These are phyloP conservation scores for Grantiella picta DNA, from an alignment of 2,113 vertebrate genomes.

Conservation along the genomic window DNA sequence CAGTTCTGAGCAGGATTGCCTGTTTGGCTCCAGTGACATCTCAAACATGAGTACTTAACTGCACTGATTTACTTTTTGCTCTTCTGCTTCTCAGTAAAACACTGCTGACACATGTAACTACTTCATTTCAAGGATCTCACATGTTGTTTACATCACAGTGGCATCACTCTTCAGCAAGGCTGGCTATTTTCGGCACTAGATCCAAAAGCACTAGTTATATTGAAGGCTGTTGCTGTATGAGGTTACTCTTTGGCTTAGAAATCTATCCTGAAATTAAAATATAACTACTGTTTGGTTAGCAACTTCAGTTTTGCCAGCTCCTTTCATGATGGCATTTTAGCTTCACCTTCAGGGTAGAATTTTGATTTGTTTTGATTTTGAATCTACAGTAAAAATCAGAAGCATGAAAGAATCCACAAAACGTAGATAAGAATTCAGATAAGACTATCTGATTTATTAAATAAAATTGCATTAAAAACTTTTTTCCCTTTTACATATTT, in stretches of 20 bases:
- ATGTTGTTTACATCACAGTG: background rate
- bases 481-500: background rate
- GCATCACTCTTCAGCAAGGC: background rate
- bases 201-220: background rate
- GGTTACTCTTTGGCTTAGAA: background rate
- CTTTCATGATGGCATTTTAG: background rate
- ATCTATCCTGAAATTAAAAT: background rate
- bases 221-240: background rate
- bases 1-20: background rate
- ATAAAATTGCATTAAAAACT: background rate
- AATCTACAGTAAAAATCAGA: background rate
- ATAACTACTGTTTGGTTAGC: background rate
- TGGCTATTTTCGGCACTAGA: background rate
- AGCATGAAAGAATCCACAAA: background rate
- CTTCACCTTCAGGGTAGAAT: background rate
- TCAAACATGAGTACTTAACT: background rate
- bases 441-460: background rate
- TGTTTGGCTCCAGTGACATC: background rate
- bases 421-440: background rate
- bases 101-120: background rate
- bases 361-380: background rate
- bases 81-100: background rate
- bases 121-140: background rate
- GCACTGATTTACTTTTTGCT: background rate
- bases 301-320: background rate